Conservation (phyloP, 2,888 invertebrate species). For the Lymantria dispar region DNA sequence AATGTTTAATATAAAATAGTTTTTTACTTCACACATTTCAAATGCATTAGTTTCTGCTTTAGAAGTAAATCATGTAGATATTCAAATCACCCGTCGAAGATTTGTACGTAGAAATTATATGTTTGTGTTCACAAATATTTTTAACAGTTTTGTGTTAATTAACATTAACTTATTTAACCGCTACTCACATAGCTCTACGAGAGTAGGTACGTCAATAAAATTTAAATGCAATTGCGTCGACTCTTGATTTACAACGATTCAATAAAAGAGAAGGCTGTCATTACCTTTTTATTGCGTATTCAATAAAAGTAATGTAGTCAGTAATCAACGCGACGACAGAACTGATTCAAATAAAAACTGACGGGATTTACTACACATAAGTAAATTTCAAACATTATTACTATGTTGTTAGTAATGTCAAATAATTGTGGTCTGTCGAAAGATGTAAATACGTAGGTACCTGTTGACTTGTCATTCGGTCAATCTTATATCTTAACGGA, state of each 20-base stretch:
- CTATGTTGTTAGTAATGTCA: too few relatives aligned
- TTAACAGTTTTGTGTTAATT: constrained; percentile 39
- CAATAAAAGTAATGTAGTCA: constrained; percentile 76
- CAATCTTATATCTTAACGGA: too few relatives aligned
- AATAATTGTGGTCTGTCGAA: too few relatives aligned
- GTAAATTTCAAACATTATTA: constrained; percentile 2
- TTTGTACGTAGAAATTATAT: not conserved
- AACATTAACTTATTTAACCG: constrained; percentile 63
- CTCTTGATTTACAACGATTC: constrained; percentile 79
- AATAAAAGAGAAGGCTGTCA: constrained; percentile 78
- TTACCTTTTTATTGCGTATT: constrained; percentile 74
- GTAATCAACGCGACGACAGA: constrained; percentile 55
- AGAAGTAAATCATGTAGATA: too few relatives aligned
- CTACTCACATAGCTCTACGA: constrained; percentile 61
- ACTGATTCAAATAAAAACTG: constrained; percentile 37
- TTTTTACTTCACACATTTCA: too few relatives aligned
- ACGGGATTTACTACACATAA: constrained; percentile 14
- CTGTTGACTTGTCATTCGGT: too few relatives aligned
- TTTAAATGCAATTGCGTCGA: constrained; percentile 75
- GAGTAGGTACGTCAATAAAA: constrained; percentile 67
- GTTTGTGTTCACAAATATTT: not conserved
- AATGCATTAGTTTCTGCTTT: too few relatives aligned
- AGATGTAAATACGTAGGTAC: too few relatives aligned
- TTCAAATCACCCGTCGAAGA: too few relatives aligned
- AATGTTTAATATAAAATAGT: too few relatives aligned